Conservation (phyloP, 2,113 vertebrate genomes). For the Alces alces region DNA sequence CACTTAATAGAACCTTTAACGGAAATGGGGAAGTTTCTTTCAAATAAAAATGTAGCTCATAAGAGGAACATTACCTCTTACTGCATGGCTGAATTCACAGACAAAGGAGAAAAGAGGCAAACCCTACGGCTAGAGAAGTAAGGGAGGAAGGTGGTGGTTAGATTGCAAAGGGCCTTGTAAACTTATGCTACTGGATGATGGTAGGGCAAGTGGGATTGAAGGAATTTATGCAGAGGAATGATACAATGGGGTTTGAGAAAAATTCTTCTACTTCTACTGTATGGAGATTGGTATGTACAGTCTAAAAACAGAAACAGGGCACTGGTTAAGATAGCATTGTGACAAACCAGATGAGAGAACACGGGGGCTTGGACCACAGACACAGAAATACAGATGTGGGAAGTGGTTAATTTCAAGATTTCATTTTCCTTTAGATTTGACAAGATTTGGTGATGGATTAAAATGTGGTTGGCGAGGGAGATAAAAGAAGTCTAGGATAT, state of each 20-base stretch:
- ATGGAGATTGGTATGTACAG: background rate
- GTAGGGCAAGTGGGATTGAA: background rate
- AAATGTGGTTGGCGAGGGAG: background rate
- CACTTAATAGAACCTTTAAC: background rate
- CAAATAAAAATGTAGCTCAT: background rate
- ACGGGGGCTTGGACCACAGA: background rate
- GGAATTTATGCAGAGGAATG: background rate
- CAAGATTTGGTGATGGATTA: background rate
- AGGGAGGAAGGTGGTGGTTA: background rate
- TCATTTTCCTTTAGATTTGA: background rate
- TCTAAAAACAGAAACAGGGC: background rate
- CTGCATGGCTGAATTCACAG: background rate
- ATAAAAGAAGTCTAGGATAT: background rate
- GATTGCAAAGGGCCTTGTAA: background rate
- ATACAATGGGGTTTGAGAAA: background rate
- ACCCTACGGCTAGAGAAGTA: background rate
- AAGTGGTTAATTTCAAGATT: background rate
- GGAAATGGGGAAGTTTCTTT: background rate
- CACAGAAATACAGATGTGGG: background rate
- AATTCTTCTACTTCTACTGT: background rate
- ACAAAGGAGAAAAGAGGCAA: background rate
- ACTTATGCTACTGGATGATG: background rate
- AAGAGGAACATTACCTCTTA: background rate
- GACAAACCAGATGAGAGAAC: background rate
- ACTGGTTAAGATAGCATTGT: background rate